Evolutionary conservation across 1,140 invertebrate genomes (phyloP).

Genomic region (Bombyx mandarina): DNA sequence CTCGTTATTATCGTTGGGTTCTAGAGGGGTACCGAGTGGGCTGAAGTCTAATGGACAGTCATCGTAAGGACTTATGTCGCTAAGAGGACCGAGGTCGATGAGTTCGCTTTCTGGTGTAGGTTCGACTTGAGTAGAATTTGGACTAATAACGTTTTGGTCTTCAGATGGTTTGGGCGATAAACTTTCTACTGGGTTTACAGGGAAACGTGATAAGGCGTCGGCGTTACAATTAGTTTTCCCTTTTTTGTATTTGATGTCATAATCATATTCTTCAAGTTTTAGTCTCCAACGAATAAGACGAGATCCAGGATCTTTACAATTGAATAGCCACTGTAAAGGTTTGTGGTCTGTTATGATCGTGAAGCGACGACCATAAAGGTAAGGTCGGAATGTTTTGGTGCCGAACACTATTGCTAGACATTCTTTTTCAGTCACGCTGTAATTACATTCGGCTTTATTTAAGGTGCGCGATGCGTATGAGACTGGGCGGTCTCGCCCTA

Average conservation of each 20-base stretch:
- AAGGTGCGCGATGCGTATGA: no score
- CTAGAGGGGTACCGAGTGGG: no score
- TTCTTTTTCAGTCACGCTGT: constrained; percentile 21
- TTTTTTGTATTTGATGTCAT: no score
- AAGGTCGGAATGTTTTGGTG: constrained; percentile 64
- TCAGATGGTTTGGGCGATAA: background rate
- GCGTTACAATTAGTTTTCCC: background rate
- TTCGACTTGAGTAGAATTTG: no score
- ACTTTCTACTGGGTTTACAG: constrained; percentile 1
- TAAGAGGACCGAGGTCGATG: no score
- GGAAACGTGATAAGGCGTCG: constrained; percentile 1
- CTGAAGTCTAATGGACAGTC: no score
- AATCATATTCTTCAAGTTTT: no score
- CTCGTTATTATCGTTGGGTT: no score
- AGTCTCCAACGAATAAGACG: no score
- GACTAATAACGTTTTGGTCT: no score
- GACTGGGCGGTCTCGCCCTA: constrained; percentile 28
- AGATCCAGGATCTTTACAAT: constrained; percentile 1
- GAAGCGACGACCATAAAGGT: constrained; percentile 62
- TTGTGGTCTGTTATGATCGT: constrained; percentile 66
- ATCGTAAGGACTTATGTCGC: no score
- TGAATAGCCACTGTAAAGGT: constrained; percentile 27
- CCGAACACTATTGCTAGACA: constrained; percentile 41
- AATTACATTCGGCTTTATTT: constrained; percentile 19
- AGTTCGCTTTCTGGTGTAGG: no score